Evolutionary conservation across 2,113 vertebrate genomes (phyloP), one percentile per base, ranked within the genome.

Genomic region (Ictalurus punctatus): DNA sequence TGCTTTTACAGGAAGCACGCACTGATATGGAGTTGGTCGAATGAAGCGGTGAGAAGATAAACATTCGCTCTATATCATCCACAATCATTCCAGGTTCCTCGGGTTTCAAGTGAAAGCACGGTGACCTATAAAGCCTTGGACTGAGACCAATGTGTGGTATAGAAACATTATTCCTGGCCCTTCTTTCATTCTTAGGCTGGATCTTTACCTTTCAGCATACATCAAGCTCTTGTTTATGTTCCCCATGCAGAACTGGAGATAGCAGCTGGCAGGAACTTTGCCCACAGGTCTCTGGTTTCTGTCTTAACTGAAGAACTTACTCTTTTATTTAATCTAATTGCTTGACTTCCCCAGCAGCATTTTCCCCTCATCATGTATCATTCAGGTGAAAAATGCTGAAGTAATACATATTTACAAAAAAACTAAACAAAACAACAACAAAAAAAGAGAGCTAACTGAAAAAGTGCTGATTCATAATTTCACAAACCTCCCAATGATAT

Each of bases 261-360:
- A 85, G 79, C 90, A 91, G 90, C 87, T 86, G 90, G 84, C 91
- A 87, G 88, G 88, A 91, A 90, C 85, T 85, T 85, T 87, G 86
- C 86, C 85, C 86, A 85, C 86, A 86, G 65, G 85, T 86, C 88
- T 87, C 79, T 90, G 90, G 82, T 92, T 92, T 91, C 92, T 27
- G 63, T 90, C 87, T 89, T 86, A 86, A 89, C 88, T 86, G 81
- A 87, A 90, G 87, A 91, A 89, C 85, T 87, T 85, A 88, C 89
- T 87, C 86, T 69, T 78, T 91, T 87, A 89, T 87, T 91, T 91
- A 92, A 91, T 90, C 89, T 92, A 90, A 92, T 91, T 90, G 87
- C 89, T 90, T 87, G 88, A 85, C 88, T 86, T 82, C 86, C 90
- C 67, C 67, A 0, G 86, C 61, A 86, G 86, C 76, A 90, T 83